phyloP scores from a whole-genome alignment of 2,888 invertebrate species.

The Papilio protenor region DNA sequence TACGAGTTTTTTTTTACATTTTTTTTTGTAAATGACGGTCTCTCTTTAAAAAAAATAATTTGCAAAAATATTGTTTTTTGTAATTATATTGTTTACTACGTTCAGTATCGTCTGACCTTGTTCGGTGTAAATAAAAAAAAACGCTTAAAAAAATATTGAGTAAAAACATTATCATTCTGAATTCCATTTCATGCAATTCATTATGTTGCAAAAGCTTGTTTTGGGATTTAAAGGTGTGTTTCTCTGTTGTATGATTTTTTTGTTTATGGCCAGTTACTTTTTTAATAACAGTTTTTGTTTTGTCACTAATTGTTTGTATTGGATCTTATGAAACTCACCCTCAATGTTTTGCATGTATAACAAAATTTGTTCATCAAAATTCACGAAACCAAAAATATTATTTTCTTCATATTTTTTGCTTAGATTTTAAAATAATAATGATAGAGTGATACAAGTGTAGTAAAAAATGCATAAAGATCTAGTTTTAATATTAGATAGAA shows the following conservation, averaged over 20 bases:
- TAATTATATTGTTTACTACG: background rate
- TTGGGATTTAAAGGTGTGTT: slow-evolving; percentile 49
- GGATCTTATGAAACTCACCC: slow-evolving; percentile 51
- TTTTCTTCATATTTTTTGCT: slow-evolving; percentile 21
- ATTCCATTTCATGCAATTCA: slow-evolving; percentile 67
- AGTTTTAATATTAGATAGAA: too few species aligned
- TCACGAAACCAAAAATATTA: slow-evolving; percentile 13
- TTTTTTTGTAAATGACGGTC: slow-evolving; percentile 1
- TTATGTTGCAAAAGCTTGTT: slow-evolving; percentile 50
- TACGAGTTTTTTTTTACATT: background rate
- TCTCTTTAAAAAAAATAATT: background rate
- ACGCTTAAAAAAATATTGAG: background rate
- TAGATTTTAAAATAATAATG: too few species aligned
- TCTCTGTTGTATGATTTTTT: slow-evolving; percentile 52
- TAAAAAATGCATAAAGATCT: too few species aligned
- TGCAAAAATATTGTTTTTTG: background rate
- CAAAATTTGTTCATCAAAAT: slow-evolving; percentile 18
- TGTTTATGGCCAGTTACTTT: slow-evolving; percentile 40
- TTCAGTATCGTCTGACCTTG: background rate
- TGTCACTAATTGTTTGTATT: slow-evolving; percentile 50
- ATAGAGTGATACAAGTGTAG: too few species aligned
- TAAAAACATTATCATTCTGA: slow-evolving; percentile 45
- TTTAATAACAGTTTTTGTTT: slow-evolving; percentile 56
- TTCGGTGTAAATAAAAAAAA: background rate
- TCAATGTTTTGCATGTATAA: slow-evolving; percentile 55